Conservation (phyloP, 2,113 vertebrate species). For the Tychaedon coryphoeus region DNA sequence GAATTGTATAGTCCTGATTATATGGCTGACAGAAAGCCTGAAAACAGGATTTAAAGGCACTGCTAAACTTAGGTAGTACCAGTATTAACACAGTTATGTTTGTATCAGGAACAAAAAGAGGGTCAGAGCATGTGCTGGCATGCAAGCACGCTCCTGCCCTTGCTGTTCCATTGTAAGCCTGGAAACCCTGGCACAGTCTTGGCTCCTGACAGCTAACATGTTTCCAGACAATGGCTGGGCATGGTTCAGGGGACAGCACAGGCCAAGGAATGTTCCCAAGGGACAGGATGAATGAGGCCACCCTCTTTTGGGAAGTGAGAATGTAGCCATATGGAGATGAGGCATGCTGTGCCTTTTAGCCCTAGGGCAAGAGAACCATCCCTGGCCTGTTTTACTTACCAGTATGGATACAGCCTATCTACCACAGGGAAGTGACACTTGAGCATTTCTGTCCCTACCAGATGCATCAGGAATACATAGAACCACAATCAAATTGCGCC, state of each 20-base stretch:
- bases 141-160: not conserved
- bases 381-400: not conserved
- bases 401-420: not conserved
- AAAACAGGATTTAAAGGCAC: not conserved
- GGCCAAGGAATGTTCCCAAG: not conserved
- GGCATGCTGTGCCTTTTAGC: conserved; percentile 8
- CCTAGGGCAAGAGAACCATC: not conserved
- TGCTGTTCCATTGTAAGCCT: not conserved
- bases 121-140: not conserved
- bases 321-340: not conserved
- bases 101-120: not conserved
- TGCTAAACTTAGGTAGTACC: not conserved
- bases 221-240: conserved; percentile 53
- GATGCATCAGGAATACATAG: not conserved
- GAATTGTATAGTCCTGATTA: not conserved
- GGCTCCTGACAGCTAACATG: not conserved
- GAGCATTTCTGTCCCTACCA: not conserved
- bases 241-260: not conserved
- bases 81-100: not conserved
- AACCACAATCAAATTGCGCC: not conserved
- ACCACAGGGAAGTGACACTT: not conserved
- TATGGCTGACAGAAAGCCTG: not conserved
- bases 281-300: not conserved
- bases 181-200: not conserved
- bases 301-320: not conserved